Evolutionary conservation across 2,113 vertebrate genomes (phyloP), one percentile per base, ranked within the genome.

Genomic region (Lepisosteus oculatus): DNA sequence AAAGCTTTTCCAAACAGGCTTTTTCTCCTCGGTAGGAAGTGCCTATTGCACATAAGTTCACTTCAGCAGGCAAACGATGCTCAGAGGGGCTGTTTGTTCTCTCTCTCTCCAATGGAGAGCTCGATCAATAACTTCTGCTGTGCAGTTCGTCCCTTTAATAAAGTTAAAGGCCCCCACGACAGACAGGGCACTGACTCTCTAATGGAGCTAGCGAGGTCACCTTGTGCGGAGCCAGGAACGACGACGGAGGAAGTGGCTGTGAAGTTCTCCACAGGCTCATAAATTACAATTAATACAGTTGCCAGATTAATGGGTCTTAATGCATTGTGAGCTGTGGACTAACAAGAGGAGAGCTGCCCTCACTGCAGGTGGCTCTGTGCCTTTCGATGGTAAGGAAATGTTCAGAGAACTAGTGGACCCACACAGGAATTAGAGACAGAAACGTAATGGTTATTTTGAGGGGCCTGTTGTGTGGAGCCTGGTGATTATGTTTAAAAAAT

Each of bases 191-290:
- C n/a, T 3, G 41, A 54, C 51, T 44, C 5, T 13, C 44, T 73
- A 67, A 73, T 73, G 55, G 71, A 67, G 51, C 63, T 43, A 17
- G 51, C 4, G 43, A 17, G 55, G 71, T 73, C 62, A 73, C 71
- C 71, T 72, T 72, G 63, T 11, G 43, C 61, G 67, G 77, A 74
- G 61, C 9, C 69, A 70, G 17, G 29, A 15, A 56, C 14, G 17
- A 61, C 47, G 63, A 59, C 47, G 44, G 45, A 56, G 14, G 41
- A 45, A 69, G 69, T 13, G 65, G 75, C 74, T 71, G 77, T 74
- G 76, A 67, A 62, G 72, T 79, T 74, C 81, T 57, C 62, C 62
- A 64, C 62, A 41, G 62, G 41, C 55, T 61, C 11, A 57, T 44
- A 61, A 61, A 70, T 59, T 61, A 55, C 14, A 57, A 70, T 70